These are phyloP conservation scores for Poliocrania exsul DNA, from an alignment of 2,797 vertebrate genomes.

Conservation along the genomic window DNA sequence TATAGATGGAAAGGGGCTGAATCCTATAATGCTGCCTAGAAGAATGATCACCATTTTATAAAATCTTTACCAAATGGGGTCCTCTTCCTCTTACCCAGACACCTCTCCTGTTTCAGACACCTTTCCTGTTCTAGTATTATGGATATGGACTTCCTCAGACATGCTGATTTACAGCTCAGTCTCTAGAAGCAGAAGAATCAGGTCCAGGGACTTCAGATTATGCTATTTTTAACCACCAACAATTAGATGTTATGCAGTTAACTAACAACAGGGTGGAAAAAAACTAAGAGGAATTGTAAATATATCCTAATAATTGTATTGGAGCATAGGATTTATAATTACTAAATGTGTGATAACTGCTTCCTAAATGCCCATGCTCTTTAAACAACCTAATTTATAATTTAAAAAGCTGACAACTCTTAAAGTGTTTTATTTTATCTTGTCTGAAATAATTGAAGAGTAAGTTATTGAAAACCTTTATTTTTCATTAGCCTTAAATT, in stretches of 20 bases:
- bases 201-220: not conserved
- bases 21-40: not conserved
- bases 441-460: constrained; percentile 85
- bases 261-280: constrained; percentile 52
- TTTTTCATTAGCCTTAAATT: constrained; percentile 94
- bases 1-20: not conserved
- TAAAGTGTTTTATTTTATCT: constrained; percentile 85
- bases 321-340: constrained; percentile 88
- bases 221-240: constrained; percentile 50
- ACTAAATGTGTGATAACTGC: constrained; percentile 89
- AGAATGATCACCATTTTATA: not conserved
- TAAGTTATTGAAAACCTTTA: constrained; percentile 90
- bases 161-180: not conserved
- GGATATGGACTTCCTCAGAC: not conserved
- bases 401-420: constrained; percentile 86
- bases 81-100: not conserved
- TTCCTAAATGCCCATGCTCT: constrained; percentile 85
- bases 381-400: constrained; percentile 88
- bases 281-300: constrained; percentile 72
- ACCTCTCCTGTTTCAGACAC: not conserved
- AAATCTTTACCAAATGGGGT: not conserved
- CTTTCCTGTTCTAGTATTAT: not conserved
- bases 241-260: constrained; percentile 45
- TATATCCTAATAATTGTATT: constrained; percentile 81
- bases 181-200: not conserved